Conservation (phyloP, 2,888 invertebrate genomes). For the Entomobrya proxima region DNA sequence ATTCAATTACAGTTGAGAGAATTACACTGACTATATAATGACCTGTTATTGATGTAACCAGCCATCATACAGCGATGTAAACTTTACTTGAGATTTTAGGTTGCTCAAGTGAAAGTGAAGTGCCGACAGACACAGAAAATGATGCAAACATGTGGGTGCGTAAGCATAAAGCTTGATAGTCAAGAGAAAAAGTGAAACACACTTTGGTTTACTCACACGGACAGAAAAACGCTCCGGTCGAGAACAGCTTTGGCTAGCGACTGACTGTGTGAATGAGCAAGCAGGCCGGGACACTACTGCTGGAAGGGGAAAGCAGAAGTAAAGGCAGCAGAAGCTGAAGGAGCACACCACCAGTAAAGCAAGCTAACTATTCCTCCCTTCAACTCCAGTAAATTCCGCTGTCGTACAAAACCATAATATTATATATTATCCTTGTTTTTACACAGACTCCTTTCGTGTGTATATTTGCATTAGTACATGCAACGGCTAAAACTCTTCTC, state of each 20-base stretch:
- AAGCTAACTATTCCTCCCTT: slow-evolving; percentile 8
- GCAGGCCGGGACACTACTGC: slow-evolving; percentile 21
- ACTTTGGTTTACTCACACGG: not conserved
- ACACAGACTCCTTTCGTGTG: not conserved
- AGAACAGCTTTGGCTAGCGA: slow-evolving; percentile 48
- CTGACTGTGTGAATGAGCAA: slow-evolving; percentile 59
- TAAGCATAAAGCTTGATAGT: not conserved
- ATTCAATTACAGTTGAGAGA: not conserved
- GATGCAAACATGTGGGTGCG: not conserved
- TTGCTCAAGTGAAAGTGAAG: not conserved
- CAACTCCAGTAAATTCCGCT: not conserved
- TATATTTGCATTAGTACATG: slow-evolving; percentile 17
- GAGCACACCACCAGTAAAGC: not conserved
- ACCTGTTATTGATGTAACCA: not conserved
- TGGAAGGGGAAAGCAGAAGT: not conserved
- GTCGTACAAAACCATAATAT: slow-evolving; percentile 5
- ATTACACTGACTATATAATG: not conserved
- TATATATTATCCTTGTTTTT: not conserved
- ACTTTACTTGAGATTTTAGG: not conserved
- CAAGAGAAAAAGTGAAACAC: not conserved
- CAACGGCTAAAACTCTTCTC: not conserved
- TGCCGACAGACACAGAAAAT: not conserved
- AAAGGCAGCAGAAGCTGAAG: not conserved
- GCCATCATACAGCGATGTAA: not conserved
- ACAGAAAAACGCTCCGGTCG: slow-evolving; percentile 41